Percentiles rank a stretch among this genome's conserved stretches.
Evolutionary conservation across 2,888 invertebrate species (phyloP).

Genomic region (Toxonevra muliebris): DNA sequence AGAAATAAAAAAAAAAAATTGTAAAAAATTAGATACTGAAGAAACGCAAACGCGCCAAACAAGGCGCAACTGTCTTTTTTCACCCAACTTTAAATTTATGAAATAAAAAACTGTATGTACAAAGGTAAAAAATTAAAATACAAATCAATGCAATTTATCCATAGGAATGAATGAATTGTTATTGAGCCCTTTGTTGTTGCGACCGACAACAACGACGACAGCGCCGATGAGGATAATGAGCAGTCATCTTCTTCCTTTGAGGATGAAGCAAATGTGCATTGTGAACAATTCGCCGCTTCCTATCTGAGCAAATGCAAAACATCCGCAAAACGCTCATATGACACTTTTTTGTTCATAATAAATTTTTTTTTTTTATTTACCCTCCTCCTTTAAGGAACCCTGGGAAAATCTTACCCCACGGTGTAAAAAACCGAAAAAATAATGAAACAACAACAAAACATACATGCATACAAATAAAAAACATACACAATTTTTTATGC

Average conservation of each 20-base stretch:
- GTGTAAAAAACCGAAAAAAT: conserved; percentile 41
- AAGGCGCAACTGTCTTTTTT: conserved; percentile 30
- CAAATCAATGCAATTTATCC: conserved; percentile 46
- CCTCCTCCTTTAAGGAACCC: conserved; percentile 42
- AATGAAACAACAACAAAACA: too few relatives aligned
- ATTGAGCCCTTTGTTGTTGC: conserved; percentile 33
- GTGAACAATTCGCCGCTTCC: conserved; percentile 36
- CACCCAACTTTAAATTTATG: conserved; percentile 15
- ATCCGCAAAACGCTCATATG: conserved; percentile 48
- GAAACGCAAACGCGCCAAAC: conserved; percentile 33
- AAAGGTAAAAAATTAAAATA: conserved; percentile 36
- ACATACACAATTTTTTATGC: too few relatives aligned
- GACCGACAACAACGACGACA: too few relatives aligned
- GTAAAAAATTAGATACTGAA: conserved; percentile 9
- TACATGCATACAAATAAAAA: too few relatives aligned
- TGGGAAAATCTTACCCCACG: conserved; percentile 64
- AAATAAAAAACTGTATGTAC: conserved; percentile 23
- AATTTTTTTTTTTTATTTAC: conserved; percentile 6
- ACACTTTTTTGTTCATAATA: too few relatives aligned
- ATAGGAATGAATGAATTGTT: conserved; percentile 42
- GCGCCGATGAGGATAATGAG: conserved; percentile 37
- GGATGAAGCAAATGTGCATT: conserved; percentile 36
- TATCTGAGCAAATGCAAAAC: conserved; percentile 43
- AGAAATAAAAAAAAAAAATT: not conserved
- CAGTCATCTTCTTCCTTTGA: conserved; percentile 37